Percentiles rank a stretch among this genome's conserved stretches.
Evolutionary conservation across 2,888 invertebrate species (phyloP).

Genomic region (Odontothrips loti): DNA sequence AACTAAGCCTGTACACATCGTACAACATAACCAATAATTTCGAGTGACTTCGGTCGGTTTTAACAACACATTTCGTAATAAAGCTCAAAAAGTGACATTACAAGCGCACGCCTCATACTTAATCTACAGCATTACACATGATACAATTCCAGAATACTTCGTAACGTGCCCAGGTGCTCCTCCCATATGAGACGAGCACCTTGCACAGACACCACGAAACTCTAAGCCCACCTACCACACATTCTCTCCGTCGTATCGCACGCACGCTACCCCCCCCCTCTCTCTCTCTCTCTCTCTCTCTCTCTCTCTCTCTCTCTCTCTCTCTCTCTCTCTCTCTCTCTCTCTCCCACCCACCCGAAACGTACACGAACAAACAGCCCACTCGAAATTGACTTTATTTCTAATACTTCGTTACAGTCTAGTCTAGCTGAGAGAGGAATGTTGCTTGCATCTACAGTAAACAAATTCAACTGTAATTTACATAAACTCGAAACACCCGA

Average conservation of each 20-base stretch:
- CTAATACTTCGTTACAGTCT: background rate
- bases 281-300: no score
- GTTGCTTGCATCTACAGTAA: background rate
- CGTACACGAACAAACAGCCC: background rate
- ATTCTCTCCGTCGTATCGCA: no score
- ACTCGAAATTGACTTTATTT: slow-evolving; percentile 9
- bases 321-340: no score
- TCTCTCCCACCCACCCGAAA: no score
- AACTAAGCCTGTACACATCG: slow-evolving; percentile 13
- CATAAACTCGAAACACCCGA: slow-evolving; percentile 4
- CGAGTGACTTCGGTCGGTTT: background rate
- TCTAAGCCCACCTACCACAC: no score
- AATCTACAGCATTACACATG: background rate
- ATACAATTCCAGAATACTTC: background rate
- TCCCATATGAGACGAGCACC: no score
- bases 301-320: no score
- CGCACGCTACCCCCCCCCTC: no score
- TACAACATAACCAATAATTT: background rate
- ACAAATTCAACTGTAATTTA: background rate
- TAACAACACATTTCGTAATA: background rate
- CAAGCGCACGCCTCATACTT: background rate
- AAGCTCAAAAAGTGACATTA: background rate
- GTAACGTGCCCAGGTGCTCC: background rate
- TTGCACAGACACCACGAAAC: no score
- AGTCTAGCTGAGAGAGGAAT: slow-evolving; percentile 16